Percentiles rank a stretch among this genome's conserved stretches.
These are phyloP conservation scores for Rhyacophila brunnea DNA, from an alignment of 1,140 invertebrate species.

Conservation along the genomic window DNA sequence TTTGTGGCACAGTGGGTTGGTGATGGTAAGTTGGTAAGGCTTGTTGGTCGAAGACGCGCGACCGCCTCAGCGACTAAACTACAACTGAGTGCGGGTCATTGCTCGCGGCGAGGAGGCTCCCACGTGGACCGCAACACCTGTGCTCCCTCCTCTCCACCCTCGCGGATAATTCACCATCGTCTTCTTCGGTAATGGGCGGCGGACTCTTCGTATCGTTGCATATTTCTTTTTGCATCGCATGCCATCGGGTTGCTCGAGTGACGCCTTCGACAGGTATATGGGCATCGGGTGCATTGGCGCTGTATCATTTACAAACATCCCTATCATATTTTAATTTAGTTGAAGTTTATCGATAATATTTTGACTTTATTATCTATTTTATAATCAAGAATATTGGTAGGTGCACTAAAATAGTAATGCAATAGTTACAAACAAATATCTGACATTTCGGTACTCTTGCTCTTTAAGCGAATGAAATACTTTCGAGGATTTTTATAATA, in stretches of 20 bases:
- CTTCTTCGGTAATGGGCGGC: neutral
- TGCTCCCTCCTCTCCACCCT: neutral
- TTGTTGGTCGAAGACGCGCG: slow-evolving; percentile 1
- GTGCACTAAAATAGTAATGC: too few species aligned
- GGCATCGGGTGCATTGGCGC: neutral
- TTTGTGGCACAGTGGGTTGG: neutral
- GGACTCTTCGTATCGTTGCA: slow-evolving; percentile 1
- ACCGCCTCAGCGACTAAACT: slow-evolving; percentile 7
- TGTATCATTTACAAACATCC: too few species aligned
- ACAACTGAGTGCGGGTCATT: slow-evolving; percentile 31
- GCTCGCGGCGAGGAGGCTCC: slow-evolving; percentile 23
- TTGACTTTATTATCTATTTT: neutral
- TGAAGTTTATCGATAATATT: neutral
- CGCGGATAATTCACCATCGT: neutral
- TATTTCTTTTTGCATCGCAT: slow-evolving; percentile 16
- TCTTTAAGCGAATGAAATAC: too few species aligned
- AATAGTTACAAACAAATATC: too few species aligned
- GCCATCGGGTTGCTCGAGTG: neutral
- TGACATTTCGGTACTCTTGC: too few species aligned
- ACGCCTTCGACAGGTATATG: neutral
- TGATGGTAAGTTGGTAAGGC: neutral
- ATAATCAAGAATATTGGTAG: too few species aligned
- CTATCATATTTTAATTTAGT: too few species aligned
- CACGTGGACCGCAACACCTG: slow-evolving; percentile 23
- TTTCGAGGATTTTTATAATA: too few species aligned